Evolutionary conservation across 2,797 vertebrate genomes (phyloP).

Genomic region (Distichodus sexfasciatus): DNA sequence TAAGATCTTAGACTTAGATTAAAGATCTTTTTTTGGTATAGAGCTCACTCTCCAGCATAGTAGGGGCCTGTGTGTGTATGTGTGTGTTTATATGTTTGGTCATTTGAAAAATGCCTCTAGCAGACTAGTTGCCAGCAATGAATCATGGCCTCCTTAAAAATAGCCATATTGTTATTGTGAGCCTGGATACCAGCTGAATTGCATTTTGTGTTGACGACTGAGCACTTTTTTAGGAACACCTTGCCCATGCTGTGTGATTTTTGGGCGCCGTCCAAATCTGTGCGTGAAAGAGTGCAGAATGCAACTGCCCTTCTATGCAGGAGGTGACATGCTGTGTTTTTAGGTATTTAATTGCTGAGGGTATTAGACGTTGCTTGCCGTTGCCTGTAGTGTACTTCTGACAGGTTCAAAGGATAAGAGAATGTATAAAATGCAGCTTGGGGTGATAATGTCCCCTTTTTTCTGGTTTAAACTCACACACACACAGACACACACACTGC

Average conservation of each 20-base stretch:
- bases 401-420: too few relatives aligned
- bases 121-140: not conserved
- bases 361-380: too few relatives aligned
- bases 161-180: too few relatives aligned
- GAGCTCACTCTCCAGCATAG: not conserved
- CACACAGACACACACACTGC: too few relatives aligned
- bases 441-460: too few relatives aligned
- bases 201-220: too few relatives aligned
- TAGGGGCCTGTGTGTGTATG: slow-evolving; percentile 4
- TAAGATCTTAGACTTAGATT: slow-evolving; percentile 8
- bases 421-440: too few relatives aligned
- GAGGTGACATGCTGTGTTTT: not conserved
- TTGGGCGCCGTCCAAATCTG: not conserved
- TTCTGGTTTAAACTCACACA: too few relatives aligned
- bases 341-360: too few relatives aligned
- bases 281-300: not conserved
- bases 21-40: slow-evolving; percentile 13
- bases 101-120: not conserved
- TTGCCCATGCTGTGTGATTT: not conserved
- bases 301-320: not conserved
- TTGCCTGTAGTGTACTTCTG: too few relatives aligned
- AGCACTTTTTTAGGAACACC: not conserved
- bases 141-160: not conserved
- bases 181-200: too few relatives aligned
- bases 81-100: not conserved